Base-by-base conservation (phyloP, 1,140 invertebrate species). In the Lepidurus packardi region DNA sequence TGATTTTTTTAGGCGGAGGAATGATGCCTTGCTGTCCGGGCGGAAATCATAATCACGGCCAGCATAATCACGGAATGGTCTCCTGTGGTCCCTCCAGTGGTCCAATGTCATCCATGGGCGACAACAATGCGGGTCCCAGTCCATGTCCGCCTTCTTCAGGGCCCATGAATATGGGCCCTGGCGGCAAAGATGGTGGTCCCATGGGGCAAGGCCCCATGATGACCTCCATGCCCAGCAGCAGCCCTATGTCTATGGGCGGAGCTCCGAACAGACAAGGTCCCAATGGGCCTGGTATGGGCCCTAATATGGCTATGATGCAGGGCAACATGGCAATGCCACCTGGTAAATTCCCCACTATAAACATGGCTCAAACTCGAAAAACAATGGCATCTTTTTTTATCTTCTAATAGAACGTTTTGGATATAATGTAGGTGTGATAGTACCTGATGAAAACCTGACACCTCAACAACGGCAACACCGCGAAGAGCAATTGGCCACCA, bases 391-490 rank as follows among this genome's bases (percentile, higher is more conserved):
- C 41, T 24, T 44, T 44, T 76, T n/a, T 76, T 76, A 34, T 34
- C 34, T 34, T 7, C 8, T 13, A 65, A 11, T 65, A 7, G 7
- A n/a, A 65, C 53, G 21, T 65, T 65, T 9, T 13, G 8, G 42
- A 9, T n/a, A 44, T 73, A 73, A 76, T 77, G 77, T 76, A 80
- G 84, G 85, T 53, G 92, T 94, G 11, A 95, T 96, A 89, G 92
- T 96, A 82, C 95, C 95, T 79, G 95, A 98, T 87, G 96, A 98
- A 87, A 96, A 98, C 86, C 87, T 98, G 80, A 99, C 96, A 77
- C 95, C 96, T 41, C 94, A 98, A 85, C 96, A 99, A 85, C 89
- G 94, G 76, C 94, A 96, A 78, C 94, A 96, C 83, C 88, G 96
- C 77, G 95, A 97, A 85, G 94, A 95, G 84, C 93, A 96, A 82